Base-by-base conservation (phyloP, 1,140 invertebrate species). In the Sesamia nonagrioides region DNA sequence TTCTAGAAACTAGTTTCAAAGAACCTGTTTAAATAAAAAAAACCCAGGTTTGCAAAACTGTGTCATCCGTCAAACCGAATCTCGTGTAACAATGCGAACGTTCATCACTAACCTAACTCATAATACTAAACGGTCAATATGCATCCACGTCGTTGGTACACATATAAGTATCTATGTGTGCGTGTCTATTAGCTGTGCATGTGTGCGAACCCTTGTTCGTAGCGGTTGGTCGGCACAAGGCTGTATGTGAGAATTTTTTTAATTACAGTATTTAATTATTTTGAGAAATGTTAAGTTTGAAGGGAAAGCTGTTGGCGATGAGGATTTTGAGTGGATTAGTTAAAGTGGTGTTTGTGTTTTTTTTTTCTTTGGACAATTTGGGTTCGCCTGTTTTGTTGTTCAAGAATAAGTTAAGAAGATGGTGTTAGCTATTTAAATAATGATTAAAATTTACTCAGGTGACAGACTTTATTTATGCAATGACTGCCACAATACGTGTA, bases 91-190 rank as follows among this genome's bases (percentile, higher is more conserved):
- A 91, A 81, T 85, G 91, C 76, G 88, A 27, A 85, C 79, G 18
- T 7, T 17, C 73, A 52, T 58, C 78, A 76, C 77, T 85, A 82
- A 86, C 77, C 77, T 61, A 80, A 82, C 84, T 84, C 83, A 91
- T 89, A 91, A 87, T 85, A 92, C 88, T 88, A 88, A 91, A 87
- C 89, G 90, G 90, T 92, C 91, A 91, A 92, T 92, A 92, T 92
- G 91, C 90, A 92, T 85, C 79, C 69, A 84, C 78, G 45, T 79
- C 42, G 66, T 69, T 42, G 42, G 74, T 74, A 61, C 45, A 56
- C 63, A 50, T 79, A 78, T 82, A 83, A 68, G 71, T 84, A 75
- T 84, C 78, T 58, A 52, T 69, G 69, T 77, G 58, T 80, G 77
- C 48, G 68, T 79, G 63, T 81, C 63, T 71, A 77, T 68, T 78